These are phyloP conservation scores for Rapana venosa DNA, from an alignment of 2,888 invertebrate species.

Conservation along the genomic window DNA sequence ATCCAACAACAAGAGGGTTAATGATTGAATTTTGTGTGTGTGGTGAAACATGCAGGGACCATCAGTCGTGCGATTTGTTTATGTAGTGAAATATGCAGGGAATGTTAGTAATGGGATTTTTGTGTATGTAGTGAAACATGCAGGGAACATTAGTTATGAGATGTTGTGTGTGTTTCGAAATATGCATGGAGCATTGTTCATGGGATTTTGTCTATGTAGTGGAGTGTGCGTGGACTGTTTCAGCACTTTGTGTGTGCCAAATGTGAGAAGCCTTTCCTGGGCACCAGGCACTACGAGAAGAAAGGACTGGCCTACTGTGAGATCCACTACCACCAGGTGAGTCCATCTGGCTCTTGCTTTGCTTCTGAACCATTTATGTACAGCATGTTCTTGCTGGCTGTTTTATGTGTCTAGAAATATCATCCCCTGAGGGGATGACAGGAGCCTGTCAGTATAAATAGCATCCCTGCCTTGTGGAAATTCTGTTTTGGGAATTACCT, in stretches of 20 bases:
- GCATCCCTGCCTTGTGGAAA: too few species aligned
- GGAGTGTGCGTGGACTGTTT: slow-evolving; percentile 66
- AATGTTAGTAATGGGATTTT: slow-evolving; percentile 71
- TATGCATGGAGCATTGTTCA: too few species aligned
- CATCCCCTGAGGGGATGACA: too few species aligned
- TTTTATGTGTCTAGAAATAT: too few species aligned
- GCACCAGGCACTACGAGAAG: slow-evolving; percentile 98
- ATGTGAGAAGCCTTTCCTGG: slow-evolving; percentile 99
- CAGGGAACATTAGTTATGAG: neutral
- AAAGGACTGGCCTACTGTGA: slow-evolving; percentile 98
- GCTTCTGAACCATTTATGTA: neutral
- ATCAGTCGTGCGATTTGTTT: neutral
- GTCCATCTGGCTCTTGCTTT: neutral
- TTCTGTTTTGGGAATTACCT: too few species aligned
- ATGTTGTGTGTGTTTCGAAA: neutral
- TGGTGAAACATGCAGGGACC: neutral
- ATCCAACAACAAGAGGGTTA: too few species aligned
- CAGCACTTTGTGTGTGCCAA: slow-evolving; percentile 99
- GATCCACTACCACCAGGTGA: slow-evolving; percentile 92
- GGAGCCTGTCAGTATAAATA: too few species aligned
- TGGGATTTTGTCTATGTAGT: neutral
- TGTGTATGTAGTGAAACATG: too few species aligned
- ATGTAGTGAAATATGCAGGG: too few species aligned
- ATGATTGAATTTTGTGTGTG: neutral
- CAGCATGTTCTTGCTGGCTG: too few species aligned